A percentile compares a stretch with the other conserved stretches of the same genome.
phyloP scores from a whole-genome alignment of 2,888 invertebrate species.

The Oscheius myriophilus region DNA sequence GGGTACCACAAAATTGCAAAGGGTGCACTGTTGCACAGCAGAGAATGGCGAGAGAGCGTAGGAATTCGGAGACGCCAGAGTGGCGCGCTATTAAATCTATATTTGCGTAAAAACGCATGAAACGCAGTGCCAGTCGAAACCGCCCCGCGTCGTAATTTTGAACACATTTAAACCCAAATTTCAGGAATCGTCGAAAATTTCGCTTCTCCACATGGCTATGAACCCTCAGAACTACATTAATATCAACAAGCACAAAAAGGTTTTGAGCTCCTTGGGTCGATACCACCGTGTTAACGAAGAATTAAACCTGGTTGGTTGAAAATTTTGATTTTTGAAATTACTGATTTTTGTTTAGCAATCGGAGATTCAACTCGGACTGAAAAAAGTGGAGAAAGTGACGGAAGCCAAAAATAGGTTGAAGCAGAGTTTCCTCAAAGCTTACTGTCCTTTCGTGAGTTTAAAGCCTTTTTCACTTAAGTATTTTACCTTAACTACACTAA shows the following conservation, averaged over 20 bases:
- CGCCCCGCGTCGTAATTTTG: no score
- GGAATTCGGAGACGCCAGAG: no score
- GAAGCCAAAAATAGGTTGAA: background rate
- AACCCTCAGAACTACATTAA: background rate
- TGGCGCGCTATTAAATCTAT: no score
- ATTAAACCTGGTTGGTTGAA: background rate
- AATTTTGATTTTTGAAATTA: background rate
- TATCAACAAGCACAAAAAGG: background rate
- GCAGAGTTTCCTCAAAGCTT: constrained; percentile 1
- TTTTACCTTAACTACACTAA: no score
- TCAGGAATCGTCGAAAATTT: constrained; percentile 13
- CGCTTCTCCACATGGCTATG: constrained; percentile 14
- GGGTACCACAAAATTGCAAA: no score
- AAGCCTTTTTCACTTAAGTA: background rate
- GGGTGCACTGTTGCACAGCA: no score
- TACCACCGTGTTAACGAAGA: constrained; percentile 1
- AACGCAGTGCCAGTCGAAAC: no score
- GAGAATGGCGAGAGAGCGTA: no score
- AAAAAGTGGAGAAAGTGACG: background rate
- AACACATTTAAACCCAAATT: background rate
- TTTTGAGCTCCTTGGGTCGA: background rate
- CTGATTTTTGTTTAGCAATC: background rate
- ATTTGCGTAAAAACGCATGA: no score
- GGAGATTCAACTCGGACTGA: constrained; percentile 1
- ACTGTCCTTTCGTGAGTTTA: constrained; percentile 3